phyloP scores from a whole-genome alignment of 2,113 vertebrate species.

The Triplophysa rosa region DNA sequence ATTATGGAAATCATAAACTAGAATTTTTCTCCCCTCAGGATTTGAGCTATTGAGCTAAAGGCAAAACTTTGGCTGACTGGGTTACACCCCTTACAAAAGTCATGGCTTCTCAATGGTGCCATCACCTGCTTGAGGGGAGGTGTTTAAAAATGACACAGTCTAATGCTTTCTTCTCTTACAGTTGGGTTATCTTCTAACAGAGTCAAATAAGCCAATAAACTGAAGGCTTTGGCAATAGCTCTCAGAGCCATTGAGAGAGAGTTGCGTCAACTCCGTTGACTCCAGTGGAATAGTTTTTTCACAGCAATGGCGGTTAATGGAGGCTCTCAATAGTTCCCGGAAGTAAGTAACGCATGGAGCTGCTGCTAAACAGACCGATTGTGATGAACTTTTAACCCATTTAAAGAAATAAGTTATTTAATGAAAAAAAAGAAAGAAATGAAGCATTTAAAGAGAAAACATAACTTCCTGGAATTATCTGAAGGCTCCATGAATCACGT shows the following conservation, averaged over 20 bases:
- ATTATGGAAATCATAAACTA: background rate
- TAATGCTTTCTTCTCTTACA: background rate
- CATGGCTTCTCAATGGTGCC: background rate
- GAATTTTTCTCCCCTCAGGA: background rate
- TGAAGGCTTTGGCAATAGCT: background rate
- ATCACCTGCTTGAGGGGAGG: background rate
- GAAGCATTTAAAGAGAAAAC: too few relatives aligned
- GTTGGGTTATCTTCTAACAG: background rate
- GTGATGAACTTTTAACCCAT: too few relatives aligned
- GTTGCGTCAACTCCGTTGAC: too few relatives aligned
- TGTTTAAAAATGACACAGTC: background rate
- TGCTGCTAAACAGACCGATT: too few relatives aligned
- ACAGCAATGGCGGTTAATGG: too few relatives aligned
- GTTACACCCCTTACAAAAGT: background rate
- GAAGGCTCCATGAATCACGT: too few relatives aligned
- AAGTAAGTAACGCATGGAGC: too few relatives aligned
- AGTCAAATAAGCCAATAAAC: background rate
- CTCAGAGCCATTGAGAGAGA: background rate
- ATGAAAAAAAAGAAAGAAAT: too few relatives aligned
- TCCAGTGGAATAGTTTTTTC: too few relatives aligned
- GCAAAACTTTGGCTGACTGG: background rate
- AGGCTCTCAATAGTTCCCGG: too few relatives aligned
- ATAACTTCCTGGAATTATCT: too few relatives aligned
- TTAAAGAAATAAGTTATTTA: too few relatives aligned
- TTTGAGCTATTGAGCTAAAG: background rate